A percentile compares a stretch with the other conserved stretches of the same genome.
These are phyloP conservation scores for Chrysodeixis includens DNA, from an alignment of 2,888 invertebrate genomes.

Conservation along the genomic window DNA sequence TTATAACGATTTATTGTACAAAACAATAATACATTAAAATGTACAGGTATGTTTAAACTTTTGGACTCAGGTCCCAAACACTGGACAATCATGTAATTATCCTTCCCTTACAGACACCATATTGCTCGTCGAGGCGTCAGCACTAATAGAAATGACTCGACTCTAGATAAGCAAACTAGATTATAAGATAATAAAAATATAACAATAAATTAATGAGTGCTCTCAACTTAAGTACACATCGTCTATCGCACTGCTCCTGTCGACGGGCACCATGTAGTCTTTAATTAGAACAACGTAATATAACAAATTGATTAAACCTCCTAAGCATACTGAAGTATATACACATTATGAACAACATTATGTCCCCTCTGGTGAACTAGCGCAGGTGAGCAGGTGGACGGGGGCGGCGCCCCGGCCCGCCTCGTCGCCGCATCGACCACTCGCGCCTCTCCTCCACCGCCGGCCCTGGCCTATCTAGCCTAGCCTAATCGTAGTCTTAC, in stretches of 20 bases:
- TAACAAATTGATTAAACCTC: conserved; percentile 88
- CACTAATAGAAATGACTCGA: conserved; percentile 88
- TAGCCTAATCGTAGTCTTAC: conserved; percentile 57
- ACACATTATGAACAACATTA: conserved; percentile 87
- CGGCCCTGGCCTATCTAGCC: conserved; percentile 55
- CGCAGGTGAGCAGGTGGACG: conserved; percentile 72
- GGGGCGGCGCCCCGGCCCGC: conserved; percentile 60
- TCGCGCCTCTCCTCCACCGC: conserved; percentile 57
- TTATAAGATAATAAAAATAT: conserved; percentile 86
- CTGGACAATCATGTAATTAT: conserved; percentile 86
- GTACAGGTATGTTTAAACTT: conserved; percentile 90
- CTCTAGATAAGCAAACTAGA: conserved; percentile 89
- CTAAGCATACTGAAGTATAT: conserved; percentile 89
- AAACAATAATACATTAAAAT: conserved; percentile 90
- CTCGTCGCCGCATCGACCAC: conserved; percentile 60
- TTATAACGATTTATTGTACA: conserved; percentile 90
- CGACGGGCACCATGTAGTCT: conserved; percentile 89
- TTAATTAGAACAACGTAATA: conserved; percentile 88
- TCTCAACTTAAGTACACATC: conserved; percentile 89
- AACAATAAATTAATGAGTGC: conserved; percentile 88
- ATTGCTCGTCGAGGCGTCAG: conserved; percentile 89
- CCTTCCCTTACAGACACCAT: conserved; percentile 89
- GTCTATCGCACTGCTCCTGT: conserved; percentile 87
- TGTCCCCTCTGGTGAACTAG: conserved; percentile 84
- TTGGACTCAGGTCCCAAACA: conserved; percentile 88